Percentiles rank a stretch among this genome's conserved stretches.
phyloP scores from a whole-genome alignment of 1,140 invertebrate species.

The Drosophila repleta region DNA sequence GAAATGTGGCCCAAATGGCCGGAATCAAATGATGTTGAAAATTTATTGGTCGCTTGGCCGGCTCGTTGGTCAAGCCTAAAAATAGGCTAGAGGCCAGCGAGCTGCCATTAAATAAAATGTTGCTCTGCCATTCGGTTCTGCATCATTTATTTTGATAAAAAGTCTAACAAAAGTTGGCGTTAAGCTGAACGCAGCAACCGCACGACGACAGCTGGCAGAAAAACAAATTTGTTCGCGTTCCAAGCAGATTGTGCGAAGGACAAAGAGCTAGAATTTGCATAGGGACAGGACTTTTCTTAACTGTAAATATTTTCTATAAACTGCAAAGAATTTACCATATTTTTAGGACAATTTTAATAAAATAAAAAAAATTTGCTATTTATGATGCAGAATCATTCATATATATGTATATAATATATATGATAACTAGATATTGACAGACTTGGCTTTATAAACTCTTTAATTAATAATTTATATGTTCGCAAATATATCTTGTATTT shows the following conservation, averaged over 20 bases:
- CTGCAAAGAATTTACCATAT: too few species aligned
- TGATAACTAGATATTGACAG: too few species aligned
- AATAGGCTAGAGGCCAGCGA: slow-evolving; percentile 50
- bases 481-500: too few species aligned
- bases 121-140: slow-evolving; percentile 58
- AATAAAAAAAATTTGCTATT: too few species aligned
- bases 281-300: too few species aligned
- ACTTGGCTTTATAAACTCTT: too few species aligned
- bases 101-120: slow-evolving; percentile 58
- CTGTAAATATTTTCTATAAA: not conserved
- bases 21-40: slow-evolving; percentile 71
- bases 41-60: slow-evolving; percentile 72
- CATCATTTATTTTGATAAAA: slow-evolving; percentile 78
- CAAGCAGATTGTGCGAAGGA: not conserved
- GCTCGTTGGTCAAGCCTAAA: slow-evolving; percentile 72
- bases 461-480: too few species aligned
- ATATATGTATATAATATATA: too few species aligned
- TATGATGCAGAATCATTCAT: too few species aligned
- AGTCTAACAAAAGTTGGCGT: slow-evolving; percentile 78
- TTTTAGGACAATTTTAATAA: too few species aligned
- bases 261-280: too few species aligned
- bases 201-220: slow-evolving; percentile 16
- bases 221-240: not conserved
- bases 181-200: slow-evolving; percentile 51
- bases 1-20: slow-evolving; percentile 47